Base-by-base conservation (phyloP, 2,797 vertebrate species). In the Crocodylus rhombifer region DNA sequence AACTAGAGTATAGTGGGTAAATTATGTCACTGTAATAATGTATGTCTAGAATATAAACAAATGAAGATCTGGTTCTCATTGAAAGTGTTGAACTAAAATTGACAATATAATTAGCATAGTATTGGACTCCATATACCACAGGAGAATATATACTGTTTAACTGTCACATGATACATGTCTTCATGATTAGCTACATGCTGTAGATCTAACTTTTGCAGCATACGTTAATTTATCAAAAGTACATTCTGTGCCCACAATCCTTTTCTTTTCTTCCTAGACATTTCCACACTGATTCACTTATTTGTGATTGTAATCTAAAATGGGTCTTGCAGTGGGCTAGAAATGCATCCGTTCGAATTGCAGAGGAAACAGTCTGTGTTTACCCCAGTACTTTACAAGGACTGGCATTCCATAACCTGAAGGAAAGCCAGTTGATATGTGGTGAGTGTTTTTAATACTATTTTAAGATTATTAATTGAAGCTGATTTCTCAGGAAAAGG, bases 251-350 rank as follows among this genome's bases (percentile, higher is more conserved):
- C 36, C 55, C 82, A 1, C 3, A 64, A 58, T 88, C 5, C 36
- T 51, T 82, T 90, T 86, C 91, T 95, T 96, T 30, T 51, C 65
- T 96, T 85, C 90, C 21, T 92, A 99, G 99, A 86, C 98, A 98
- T 95, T 98, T 99, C 96, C 97, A 97, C 94, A 98, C 98, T 0
- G 99, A 99, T 93, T 98, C 98, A 6, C 97, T 99, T 90, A 98
- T 98, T 94, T 99, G 99, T 95, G 99, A 99, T 98, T 99, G 99
- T 93, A 99, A 99, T 97, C 97, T 99, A 42, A 98, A 96, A 87
- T 99, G 99, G 99, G 93, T 99, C 86, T 97, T 98, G 91, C 95
- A 97, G 21, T 99, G 99, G 99, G 97, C 98, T 84, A 98, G 97
- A 73, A 97, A 96, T 51, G 97, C 97, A 87, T 98, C 98, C 0